Percentiles rank a stretch among this genome's conserved stretches.
phyloP scores from a whole-genome alignment of 1,140 invertebrate species.

The Papilio xuthus region DNA sequence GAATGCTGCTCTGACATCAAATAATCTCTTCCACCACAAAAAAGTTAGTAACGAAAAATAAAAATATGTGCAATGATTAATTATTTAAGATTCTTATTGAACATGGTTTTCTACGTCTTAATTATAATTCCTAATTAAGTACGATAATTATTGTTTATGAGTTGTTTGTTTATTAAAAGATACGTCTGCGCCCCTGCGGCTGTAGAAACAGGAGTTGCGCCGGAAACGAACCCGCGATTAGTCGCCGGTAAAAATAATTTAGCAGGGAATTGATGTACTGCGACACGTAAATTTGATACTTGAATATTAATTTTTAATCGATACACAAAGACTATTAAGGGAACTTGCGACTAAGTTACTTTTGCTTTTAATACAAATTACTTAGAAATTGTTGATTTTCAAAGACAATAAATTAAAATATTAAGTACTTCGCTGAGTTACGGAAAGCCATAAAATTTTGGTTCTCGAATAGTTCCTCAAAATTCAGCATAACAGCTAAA shows the following conservation, averaged over 20 bases:
- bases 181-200: not conserved
- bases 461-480: too few relatives aligned
- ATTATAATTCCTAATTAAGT: not conserved
- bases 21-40: not conserved
- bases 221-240: slow-evolving; percentile 42
- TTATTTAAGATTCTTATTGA: too few relatives aligned
- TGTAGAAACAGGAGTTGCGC: slow-evolving; percentile 32
- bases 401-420: too few relatives aligned
- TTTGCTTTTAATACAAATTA: too few relatives aligned
- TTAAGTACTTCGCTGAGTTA: too few relatives aligned
- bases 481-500: too few relatives aligned
- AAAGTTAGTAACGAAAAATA: too few relatives aligned
- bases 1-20: too few relatives aligned
- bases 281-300: slow-evolving; percentile 1
- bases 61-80: too few relatives aligned
- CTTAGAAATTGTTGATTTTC: too few relatives aligned
- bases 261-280: slow-evolving; percentile 40
- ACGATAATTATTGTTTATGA: slow-evolving; percentile 21
- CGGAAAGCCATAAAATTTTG: too few relatives aligned
- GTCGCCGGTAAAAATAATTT: slow-evolving; percentile 45
- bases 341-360: not conserved
- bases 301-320: slow-evolving; percentile 5
- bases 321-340: not conserved
- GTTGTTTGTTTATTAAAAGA: slow-evolving; percentile 12
- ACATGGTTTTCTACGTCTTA: not conserved